A percentile compares a stretch with the other conserved stretches of the same genome.
phyloP scores from a whole-genome alignment of 2,888 invertebrate species.

The Sphecodes monilicornis region DNA sequence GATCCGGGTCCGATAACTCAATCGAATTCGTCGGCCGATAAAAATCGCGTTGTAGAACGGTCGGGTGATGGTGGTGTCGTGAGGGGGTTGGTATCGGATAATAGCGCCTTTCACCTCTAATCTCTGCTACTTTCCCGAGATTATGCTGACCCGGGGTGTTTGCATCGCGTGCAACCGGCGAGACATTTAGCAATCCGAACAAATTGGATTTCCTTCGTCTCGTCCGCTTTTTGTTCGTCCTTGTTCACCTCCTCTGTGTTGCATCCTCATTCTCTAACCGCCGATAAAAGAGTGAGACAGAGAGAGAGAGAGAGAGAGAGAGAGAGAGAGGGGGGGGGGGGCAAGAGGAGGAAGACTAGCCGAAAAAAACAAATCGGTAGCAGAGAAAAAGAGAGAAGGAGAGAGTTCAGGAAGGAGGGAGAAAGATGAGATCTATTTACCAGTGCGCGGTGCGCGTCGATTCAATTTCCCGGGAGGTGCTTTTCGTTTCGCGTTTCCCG shows the following conservation, averaged over 20 bases:
- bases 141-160: constrained; percentile 57
- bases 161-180: constrained; percentile 56
- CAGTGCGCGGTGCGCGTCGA: constrained; percentile 61
- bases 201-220: constrained; percentile 60
- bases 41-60: constrained; percentile 20
- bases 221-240: constrained; percentile 20
- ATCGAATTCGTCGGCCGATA: constrained; percentile 24
- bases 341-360: not conserved
- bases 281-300: constrained; percentile 4
- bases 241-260: not conserved
- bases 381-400: not conserved
- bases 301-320: not conserved
- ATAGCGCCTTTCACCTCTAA: constrained; percentile 57
- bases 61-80: too few relatives aligned
- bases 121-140: constrained; percentile 52
- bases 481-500: constrained; percentile 65
- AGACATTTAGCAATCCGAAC: constrained; percentile 61
- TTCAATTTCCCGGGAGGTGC: constrained; percentile 68
- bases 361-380: not conserved
- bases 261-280: not conserved
- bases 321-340: not conserved
- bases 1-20: constrained; percentile 26
- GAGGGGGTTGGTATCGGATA: constrained; percentile 38
- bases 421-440: constrained; percentile 65
- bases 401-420: not conserved